These are phyloP conservation scores for Coptotermes formosanus DNA, from an alignment of 1,140 invertebrate species.

Conservation along the genomic window DNA sequence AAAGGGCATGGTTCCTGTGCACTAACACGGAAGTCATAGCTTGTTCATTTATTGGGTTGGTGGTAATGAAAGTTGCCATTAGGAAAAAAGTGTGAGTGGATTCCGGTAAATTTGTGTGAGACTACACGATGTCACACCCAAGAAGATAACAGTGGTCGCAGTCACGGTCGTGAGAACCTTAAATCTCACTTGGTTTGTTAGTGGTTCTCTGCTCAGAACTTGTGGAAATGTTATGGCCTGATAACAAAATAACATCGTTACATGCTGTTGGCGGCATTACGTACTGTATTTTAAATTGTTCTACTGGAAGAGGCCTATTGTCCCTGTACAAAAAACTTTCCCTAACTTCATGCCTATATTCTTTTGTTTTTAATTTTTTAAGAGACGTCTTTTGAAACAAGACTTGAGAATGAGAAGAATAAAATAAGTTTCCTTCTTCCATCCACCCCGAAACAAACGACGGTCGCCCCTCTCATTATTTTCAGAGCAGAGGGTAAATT, in stretches of 20 bases:
- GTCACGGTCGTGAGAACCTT: too few relatives aligned
- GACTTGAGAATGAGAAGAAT: neutral
- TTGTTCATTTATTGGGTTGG: too few relatives aligned
- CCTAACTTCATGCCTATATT: neutral
- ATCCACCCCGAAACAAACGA: neutral
- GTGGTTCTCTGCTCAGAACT: too few relatives aligned
- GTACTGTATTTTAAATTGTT: neutral
- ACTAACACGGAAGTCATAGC: too few relatives aligned
- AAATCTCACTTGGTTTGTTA: too few relatives aligned
- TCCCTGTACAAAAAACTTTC: neutral
- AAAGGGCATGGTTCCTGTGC: too few relatives aligned
- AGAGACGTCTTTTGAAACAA: neutral
- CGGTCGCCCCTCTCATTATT: neutral
- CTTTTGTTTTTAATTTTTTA: slow-evolving; percentile 19
- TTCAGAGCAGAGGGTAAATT: slow-evolving; percentile 11
- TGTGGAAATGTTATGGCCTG: neutral
- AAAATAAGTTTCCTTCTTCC: neutral
- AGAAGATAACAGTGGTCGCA: too few relatives aligned
- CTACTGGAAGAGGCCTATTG: neutral
- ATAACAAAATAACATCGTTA: neutral
- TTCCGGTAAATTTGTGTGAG: too few relatives aligned
- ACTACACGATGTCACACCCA: too few relatives aligned
- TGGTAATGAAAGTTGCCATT: too few relatives aligned
- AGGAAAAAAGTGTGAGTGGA: too few relatives aligned
- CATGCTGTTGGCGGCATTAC: neutral